A percentile compares a stretch with the other conserved stretches of the same genome.
phyloP scores from a whole-genome alignment of 2,113 vertebrate genomes.

The Brachirus orientalis region DNA sequence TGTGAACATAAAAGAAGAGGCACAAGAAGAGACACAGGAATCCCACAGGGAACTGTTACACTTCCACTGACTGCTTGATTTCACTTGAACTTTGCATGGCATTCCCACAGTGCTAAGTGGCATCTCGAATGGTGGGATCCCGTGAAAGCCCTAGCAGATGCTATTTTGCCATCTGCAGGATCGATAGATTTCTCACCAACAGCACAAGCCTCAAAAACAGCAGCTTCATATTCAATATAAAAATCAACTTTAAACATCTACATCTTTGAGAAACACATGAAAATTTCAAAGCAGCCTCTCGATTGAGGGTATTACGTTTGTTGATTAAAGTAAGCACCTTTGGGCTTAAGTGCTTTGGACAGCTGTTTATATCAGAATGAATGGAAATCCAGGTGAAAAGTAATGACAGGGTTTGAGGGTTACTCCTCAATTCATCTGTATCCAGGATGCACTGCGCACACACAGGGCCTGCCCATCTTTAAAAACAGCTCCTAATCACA shows the following conservation, averaged over 20 bases:
- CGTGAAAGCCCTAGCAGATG: conserved; percentile 52
- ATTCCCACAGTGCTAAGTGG: conserved; percentile 69
- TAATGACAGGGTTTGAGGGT: conserved; percentile 69
- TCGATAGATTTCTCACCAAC: conserved; percentile 16
- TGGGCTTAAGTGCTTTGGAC: conserved; percentile 52
- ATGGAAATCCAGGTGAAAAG: conserved; percentile 67
- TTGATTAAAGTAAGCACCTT: conserved; percentile 29
- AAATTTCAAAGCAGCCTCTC: conserved; percentile 14
- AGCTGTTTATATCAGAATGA: conserved; percentile 69
- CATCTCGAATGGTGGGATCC: conserved; percentile 60
- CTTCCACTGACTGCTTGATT: conserved; percentile 66
- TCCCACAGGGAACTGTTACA: conserved; percentile 50
- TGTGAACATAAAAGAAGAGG: conserved; percentile 27
- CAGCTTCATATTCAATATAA: conserved; percentile 15
- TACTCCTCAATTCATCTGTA: conserved; percentile 42
- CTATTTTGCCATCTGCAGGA: conserved; percentile 43
- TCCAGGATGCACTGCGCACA: conserved; percentile 47
- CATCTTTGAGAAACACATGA: not conserved
- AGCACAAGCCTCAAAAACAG: conserved; percentile 20
- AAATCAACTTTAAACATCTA: not conserved
- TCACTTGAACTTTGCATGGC: conserved; percentile 74
- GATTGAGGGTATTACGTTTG: conserved; percentile 10
- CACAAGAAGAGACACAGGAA: conserved; percentile 28
- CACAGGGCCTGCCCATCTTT: conserved; percentile 38
- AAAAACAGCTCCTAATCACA: conserved; percentile 68